phyloP scores from a whole-genome alignment of 2,888 invertebrate genomes.

The Lepetodrilus schrolli region DNA sequence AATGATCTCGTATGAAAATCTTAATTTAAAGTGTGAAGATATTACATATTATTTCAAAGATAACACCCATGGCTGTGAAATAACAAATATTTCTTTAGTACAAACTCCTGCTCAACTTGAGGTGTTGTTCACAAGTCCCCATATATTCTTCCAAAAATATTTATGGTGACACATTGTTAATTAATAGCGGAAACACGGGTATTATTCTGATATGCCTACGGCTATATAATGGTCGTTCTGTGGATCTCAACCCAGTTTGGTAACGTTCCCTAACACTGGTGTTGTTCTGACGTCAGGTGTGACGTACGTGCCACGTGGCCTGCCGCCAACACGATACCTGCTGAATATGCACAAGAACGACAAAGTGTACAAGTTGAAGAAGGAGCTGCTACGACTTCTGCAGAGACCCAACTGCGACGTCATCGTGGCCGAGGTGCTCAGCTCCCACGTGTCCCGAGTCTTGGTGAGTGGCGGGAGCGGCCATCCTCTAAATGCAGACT shows the following conservation, averaged over 20 bases:
- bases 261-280: no score
- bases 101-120: no score
- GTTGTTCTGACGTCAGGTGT: conserved; percentile 78
- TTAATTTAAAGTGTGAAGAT: no score
- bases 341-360: conserved; percentile 80
- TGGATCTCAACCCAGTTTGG: no score
- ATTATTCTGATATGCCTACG: no score
- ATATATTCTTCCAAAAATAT: background rate
- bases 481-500: no score
- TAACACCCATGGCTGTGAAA: no score
- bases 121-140: no score
- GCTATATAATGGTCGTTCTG: no score
- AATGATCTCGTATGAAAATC: no score
- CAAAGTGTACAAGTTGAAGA: conserved; percentile 78
- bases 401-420: conserved; percentile 73
- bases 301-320: conserved; percentile 77
- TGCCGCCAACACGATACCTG: conserved; percentile 77
- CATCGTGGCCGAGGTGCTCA: conserved; percentile 79
- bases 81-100: no score
- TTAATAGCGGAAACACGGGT: background rate
- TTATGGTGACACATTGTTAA: background rate
- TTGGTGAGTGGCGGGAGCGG: conserved; percentile 77
- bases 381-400: conserved; percentile 76
- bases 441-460: conserved; percentile 79
- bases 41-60: no score